A percentile compares a stretch with the other conserved stretches of the same genome.
Evolutionary conservation across 2,888 invertebrate species (phyloP).

Genomic region (Euplagia quadripunctaria): DNA sequence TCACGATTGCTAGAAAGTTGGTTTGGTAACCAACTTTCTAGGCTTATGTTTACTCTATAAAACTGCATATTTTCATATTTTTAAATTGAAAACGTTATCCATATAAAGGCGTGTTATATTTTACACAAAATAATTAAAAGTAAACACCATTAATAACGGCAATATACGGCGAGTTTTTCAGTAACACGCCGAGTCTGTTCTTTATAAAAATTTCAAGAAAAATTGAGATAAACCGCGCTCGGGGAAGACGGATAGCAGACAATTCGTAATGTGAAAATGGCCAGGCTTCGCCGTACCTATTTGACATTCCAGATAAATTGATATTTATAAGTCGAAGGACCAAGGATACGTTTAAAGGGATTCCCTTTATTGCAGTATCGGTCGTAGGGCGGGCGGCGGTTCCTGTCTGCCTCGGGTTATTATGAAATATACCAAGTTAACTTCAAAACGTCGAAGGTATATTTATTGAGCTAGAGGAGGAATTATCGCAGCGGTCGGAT

Average conservation of each 20-base stretch:
- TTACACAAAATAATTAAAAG: conserved; percentile 55
- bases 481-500: conserved; percentile 84
- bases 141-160: conserved; percentile 55
- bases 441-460: conserved; percentile 85
- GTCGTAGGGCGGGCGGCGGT: conserved; percentile 75
- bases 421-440: conserved; percentile 84
- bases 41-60: conserved; percentile 11
- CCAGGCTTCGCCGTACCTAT: conserved; percentile 74
- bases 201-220: conserved; percentile 63
- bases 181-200: conserved; percentile 48
- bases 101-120: conserved; percentile 40
- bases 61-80: conserved; percentile 17
- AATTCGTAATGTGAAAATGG: conserved; percentile 82
- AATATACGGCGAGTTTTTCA: conserved; percentile 53
- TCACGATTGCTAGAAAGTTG: conserved; percentile 12
- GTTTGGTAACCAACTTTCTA: conserved; percentile 23
- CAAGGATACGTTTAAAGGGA: conserved; percentile 84
- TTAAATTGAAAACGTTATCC: conserved; percentile 23
- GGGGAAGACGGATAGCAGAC: conserved; percentile 72
- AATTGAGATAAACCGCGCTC: conserved; percentile 70
- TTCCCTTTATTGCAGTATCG: conserved; percentile 85
- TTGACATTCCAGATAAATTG: conserved; percentile 86
- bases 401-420: conserved; percentile 83
- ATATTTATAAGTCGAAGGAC: conserved; percentile 86
- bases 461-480: conserved; percentile 81